Percentiles rank a stretch among this genome's conserved stretches.
phyloP scores from a whole-genome alignment of 2,888 invertebrate species.

The Noctua janthina region DNA sequence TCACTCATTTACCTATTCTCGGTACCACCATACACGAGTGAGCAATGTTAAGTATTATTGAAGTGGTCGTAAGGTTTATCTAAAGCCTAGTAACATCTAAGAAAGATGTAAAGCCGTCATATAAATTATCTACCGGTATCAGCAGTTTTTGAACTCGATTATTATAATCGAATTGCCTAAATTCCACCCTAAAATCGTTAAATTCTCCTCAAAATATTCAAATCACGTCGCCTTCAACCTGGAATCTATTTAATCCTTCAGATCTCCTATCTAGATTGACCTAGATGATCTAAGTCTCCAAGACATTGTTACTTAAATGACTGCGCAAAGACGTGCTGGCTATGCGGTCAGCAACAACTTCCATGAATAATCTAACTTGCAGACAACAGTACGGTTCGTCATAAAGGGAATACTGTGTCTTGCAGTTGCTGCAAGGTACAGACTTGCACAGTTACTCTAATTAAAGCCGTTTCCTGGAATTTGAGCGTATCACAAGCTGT shows the following conservation, averaged over 20 bases:
- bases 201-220: conserved; percentile 31
- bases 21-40: not conserved
- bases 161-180: not conserved
- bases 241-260: conserved; percentile 40
- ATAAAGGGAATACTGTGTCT: conserved; percentile 45
- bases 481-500: not conserved
- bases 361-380: conserved; percentile 55
- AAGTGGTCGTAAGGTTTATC: not conserved
- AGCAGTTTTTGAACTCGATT: conserved; percentile 3
- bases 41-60: not conserved
- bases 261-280: conserved; percentile 40
- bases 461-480: conserved; percentile 33
- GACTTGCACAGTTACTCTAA: conserved; percentile 9
- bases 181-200: not conserved
- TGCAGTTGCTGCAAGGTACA: not conserved
- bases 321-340: conserved; percentile 36
- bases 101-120: not conserved
- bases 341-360: conserved; percentile 49
- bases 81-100: not conserved
- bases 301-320: conserved; percentile 60
- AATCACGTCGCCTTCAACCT: conserved; percentile 28
- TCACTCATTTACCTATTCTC: not conserved
- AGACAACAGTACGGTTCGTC: conserved; percentile 32
- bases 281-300: conserved; percentile 55
- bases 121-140: not conserved